phyloP scores from a whole-genome alignment of 2,113 vertebrate species.

The Albula goreensis region DNA sequence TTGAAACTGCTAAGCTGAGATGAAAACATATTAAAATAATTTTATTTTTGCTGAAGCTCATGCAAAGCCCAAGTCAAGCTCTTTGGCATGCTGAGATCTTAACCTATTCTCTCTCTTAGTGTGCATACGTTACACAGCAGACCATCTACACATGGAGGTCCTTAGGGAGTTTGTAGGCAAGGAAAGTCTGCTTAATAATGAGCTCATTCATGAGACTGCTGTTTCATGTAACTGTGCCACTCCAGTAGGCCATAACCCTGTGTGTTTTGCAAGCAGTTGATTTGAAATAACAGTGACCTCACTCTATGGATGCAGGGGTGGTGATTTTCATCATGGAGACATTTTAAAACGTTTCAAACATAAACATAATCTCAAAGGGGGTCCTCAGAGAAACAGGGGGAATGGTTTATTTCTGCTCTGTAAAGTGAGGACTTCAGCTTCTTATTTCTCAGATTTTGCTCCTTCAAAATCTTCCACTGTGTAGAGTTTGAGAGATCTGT shows the following conservation, averaged over 20 bases:
- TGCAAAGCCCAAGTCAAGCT: background rate
- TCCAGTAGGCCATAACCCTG: constrained; percentile 30
- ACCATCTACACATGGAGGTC: constrained; percentile 15
- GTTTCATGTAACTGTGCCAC: constrained; percentile 42
- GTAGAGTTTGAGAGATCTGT: background rate
- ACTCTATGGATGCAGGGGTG: constrained; percentile 11
- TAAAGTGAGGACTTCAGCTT: background rate
- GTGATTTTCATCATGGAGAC: constrained; percentile 22
- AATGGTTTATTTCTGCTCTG: too few species aligned
- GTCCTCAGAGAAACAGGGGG: background rate
- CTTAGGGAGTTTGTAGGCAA: constrained; percentile 25
- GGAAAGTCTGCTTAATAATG: constrained; percentile 29
- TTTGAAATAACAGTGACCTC: constrained; percentile 50
- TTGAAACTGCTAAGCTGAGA: too few species aligned
- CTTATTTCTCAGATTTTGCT: background rate
- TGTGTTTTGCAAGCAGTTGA: constrained; percentile 26
- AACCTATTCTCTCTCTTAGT: background rate
- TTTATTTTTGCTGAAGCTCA: background rate
- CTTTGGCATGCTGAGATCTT: background rate
- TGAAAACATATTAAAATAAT: too few species aligned
- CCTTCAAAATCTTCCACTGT: background rate
- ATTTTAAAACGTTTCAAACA: constrained; percentile 27
- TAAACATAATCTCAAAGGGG: constrained; percentile 24
- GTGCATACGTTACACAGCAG: background rate
- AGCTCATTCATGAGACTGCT: constrained; percentile 33